phyloP scores from a whole-genome alignment of 2,888 invertebrate genomes.

The Mantis religiosa region DNA sequence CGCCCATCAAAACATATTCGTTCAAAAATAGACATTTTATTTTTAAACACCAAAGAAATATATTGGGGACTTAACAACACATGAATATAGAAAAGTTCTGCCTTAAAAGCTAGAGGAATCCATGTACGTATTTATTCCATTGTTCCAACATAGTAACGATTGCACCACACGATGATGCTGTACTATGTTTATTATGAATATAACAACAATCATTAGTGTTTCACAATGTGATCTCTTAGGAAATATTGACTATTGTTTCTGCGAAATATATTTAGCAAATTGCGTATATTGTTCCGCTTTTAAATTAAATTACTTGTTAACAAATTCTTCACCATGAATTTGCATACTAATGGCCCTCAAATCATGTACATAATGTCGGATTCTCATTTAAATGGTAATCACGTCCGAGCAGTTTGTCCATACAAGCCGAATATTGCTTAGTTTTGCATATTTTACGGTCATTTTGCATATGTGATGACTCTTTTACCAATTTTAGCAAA shows the following conservation, averaged over 20 bases:
- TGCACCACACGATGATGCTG: no score
- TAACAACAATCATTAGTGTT: no score
- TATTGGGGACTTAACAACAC: no score
- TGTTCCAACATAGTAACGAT: no score
- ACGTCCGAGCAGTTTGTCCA: background rate
- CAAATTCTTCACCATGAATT: background rate
- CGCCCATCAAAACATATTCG: no score
- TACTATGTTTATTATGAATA: no score
- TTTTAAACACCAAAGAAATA: no score
- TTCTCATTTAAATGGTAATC: background rate
- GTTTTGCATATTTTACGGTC: background rate
- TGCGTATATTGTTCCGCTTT: no score
- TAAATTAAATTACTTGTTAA: background rate
- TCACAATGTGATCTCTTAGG: background rate
- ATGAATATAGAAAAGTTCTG: no score
- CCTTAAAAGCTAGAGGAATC: no score
- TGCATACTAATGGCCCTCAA: background rate
- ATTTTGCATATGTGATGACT: background rate
- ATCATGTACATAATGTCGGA: background rate
- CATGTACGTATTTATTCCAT: no score
- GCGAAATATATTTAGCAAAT: background rate
- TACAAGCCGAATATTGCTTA: background rate
- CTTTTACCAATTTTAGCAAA: background rate
- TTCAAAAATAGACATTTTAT: no score
- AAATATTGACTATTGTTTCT: background rate